Evolutionary conservation across 2,888 invertebrate genomes (phyloP).

Genomic region (Cabera pusaria): DNA sequence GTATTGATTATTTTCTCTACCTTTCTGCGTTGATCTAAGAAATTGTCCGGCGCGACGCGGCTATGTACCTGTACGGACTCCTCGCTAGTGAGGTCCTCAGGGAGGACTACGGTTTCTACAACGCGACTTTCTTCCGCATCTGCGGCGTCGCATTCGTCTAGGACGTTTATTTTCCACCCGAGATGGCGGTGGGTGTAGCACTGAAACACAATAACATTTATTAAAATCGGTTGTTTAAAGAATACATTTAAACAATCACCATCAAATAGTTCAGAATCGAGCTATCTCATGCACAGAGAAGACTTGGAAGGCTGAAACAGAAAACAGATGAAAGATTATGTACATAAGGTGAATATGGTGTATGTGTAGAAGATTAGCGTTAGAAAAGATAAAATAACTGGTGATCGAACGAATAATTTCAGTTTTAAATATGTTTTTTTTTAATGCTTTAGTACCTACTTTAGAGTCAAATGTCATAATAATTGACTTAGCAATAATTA

Average conservation of each 20-base stretch:
- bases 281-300: constrained; percentile 76
- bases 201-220: constrained; percentile 73
- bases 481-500: constrained; percentile 19
- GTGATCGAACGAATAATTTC: constrained; percentile 3
- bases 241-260: constrained; percentile 47
- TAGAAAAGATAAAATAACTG: constrained; percentile 6
- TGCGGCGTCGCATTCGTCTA: constrained; percentile 89
- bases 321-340: constrained; percentile 76
- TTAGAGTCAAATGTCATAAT: constrained; percentile 24
- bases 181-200: constrained; percentile 96
- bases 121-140: constrained; percentile 81
- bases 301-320: constrained; percentile 81
- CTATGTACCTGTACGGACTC: constrained; percentile 87
- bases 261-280: constrained; percentile 48
- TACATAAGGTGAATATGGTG: constrained; percentile 53
- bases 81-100: constrained; percentile 63
- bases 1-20: constrained; percentile 73
- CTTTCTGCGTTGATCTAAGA: constrained; percentile 69
- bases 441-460: constrained; percentile 1
- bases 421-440: constrained; percentile 2
- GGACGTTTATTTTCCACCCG: constrained; percentile 97
- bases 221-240: constrained; percentile 1
- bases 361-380: constrained; percentile 19
- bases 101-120: constrained; percentile 61
- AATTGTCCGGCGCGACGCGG: constrained; percentile 84